Evolutionary conservation across 1,140 invertebrate species (phyloP).

Genomic region (Drosophila baimaii): DNA sequence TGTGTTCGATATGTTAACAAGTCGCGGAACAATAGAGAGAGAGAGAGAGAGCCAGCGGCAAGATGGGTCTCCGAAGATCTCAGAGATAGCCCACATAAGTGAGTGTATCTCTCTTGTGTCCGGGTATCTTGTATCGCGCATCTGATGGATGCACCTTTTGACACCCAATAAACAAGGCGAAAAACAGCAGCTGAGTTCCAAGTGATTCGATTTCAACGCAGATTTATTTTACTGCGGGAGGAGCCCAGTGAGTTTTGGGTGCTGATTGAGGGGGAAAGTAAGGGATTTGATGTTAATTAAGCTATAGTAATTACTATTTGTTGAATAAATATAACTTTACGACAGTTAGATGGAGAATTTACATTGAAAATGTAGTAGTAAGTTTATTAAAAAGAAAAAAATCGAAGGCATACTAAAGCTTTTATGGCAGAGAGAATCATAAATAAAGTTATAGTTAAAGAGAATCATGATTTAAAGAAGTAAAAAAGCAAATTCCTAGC

Average conservation of each 20-base stretch:
- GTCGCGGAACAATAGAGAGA: slow-evolving; percentile 42
- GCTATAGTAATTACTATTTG: neutral
- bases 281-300: neutral
- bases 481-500: too few species aligned
- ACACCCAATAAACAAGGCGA: slow-evolving; percentile 52
- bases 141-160: slow-evolving; percentile 51
- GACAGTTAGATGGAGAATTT: too few species aligned
- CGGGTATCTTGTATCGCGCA: slow-evolving; percentile 31
- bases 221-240: neutral
- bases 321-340: too few species aligned
- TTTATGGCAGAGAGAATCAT: too few species aligned
- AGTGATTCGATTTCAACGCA: slow-evolving; percentile 7
- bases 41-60: too few species aligned
- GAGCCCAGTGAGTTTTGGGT: neutral
- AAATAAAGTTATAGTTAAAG: too few species aligned
- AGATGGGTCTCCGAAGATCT: slow-evolving; percentile 27
- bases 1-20: slow-evolving; percentile 72
- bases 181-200: slow-evolving; percentile 32
- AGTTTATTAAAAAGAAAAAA: too few species aligned
- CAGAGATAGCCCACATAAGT: slow-evolving; percentile 66
- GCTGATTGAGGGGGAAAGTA: neutral
- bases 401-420: too few species aligned
- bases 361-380: too few species aligned
- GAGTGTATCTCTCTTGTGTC: slow-evolving; percentile 21
- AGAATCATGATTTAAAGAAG: too few species aligned